Conservation (phyloP, 1,140 invertebrate species). For the Saccostrea echinata region DNA sequence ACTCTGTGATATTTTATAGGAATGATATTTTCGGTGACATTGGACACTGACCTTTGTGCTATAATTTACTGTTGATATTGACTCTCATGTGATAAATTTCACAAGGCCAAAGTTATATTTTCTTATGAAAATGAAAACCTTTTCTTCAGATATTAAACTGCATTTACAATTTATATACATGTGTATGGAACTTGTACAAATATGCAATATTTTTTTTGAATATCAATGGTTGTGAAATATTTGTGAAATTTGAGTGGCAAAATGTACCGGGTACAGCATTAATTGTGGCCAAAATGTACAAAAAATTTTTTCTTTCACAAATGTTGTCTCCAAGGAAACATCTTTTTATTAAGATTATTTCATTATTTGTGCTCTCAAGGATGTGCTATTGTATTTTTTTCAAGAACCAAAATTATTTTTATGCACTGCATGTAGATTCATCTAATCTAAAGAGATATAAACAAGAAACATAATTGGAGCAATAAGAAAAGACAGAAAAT, state of each 20-base stretch:
- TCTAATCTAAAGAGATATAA: too few species aligned
- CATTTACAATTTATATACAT: background rate
- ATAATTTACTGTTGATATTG: constrained; percentile 25
- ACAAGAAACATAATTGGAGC: too few species aligned
- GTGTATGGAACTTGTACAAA: background rate
- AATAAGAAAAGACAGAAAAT: too few species aligned
- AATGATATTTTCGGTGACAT: constrained; percentile 16
- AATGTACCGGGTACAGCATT: background rate
- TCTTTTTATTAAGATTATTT: background rate
- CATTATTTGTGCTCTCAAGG: background rate
- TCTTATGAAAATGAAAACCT: background rate
- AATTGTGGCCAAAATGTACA: background rate
- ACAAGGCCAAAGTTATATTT: constrained; percentile 17
- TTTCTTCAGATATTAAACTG: background rate
- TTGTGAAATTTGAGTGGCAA: background rate
- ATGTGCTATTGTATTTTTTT: background rate
- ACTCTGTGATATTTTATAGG: constrained; percentile 12
- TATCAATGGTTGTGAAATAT: background rate
- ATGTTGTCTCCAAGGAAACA: background rate
- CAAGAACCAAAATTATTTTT: background rate
- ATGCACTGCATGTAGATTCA: background rate
- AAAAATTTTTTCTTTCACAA: background rate
- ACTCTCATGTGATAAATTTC: constrained; percentile 3
- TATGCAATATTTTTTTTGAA: background rate
- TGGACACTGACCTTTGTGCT: background rate